Conservation (phyloP, 2,113 vertebrate genomes). For the Oryzias woworae region DNA sequence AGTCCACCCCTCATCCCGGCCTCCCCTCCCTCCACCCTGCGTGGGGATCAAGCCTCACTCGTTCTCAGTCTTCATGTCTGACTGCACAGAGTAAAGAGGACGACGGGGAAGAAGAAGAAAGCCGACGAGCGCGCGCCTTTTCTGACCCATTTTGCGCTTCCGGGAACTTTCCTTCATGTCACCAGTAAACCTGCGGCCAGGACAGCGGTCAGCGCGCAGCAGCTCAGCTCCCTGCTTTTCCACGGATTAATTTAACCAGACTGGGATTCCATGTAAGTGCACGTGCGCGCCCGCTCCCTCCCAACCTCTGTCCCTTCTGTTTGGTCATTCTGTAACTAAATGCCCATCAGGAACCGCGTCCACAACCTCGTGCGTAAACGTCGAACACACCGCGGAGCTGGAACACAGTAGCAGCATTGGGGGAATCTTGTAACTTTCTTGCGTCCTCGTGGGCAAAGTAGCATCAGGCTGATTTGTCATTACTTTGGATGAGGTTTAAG, state of each 20-base stretch:
- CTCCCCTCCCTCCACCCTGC: conserved; percentile 42
- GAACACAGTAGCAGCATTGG: too few relatives aligned
- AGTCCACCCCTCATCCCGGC: conserved; percentile 24
- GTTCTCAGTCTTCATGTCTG: conserved; percentile 71
- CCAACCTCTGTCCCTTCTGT: not conserved
- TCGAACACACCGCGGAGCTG: too few relatives aligned
- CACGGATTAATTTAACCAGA: conserved; percentile 79
- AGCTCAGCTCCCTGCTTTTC: conserved; percentile 53
- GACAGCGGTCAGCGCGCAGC: conserved; percentile 55
- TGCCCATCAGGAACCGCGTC: too few relatives aligned
- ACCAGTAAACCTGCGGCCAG: conserved; percentile 64
- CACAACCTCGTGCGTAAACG: too few relatives aligned
- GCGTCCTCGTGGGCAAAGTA: too few relatives aligned
- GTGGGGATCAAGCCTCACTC: conserved; percentile 69
- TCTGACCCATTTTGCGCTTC: conserved; percentile 37
- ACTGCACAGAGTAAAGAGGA: conserved; percentile 48
- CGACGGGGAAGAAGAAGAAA: conserved; percentile 22
- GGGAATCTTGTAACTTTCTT: too few relatives aligned
- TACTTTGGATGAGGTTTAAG: too few relatives aligned
- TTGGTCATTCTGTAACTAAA: too few relatives aligned
- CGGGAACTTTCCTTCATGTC: conserved; percentile 79
- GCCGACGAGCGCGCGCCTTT: conserved; percentile 33
- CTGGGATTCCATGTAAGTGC: conserved; percentile 79
- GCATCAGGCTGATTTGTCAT: too few relatives aligned
- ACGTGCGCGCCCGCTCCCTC: not conserved